phyloP scores from a whole-genome alignment of 2,888 invertebrate genomes.

The Polymixis lichenea region DNA sequence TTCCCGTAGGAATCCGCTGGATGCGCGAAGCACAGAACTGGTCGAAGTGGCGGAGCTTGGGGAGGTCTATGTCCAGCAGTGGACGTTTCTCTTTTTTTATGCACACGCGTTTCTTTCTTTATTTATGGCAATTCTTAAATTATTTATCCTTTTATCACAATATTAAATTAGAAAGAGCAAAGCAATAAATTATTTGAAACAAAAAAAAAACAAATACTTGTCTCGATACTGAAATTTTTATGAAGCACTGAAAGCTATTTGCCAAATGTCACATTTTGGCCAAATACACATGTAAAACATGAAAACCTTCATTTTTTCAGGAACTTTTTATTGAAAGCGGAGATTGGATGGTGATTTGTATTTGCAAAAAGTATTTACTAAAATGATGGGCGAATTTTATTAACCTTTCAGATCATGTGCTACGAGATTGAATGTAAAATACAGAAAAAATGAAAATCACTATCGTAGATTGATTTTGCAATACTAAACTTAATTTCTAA shows the following conservation, averaged over 20 bases:
- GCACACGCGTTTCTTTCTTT: no score
- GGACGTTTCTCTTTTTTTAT: no score
- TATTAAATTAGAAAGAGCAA: background rate
- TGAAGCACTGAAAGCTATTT: background rate
- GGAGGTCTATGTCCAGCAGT: no score
- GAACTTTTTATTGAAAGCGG: constrained; percentile 26
- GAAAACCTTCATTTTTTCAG: background rate
- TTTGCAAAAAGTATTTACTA: constrained; percentile 17
- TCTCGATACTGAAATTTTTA: background rate
- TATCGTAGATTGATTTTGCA: constrained; percentile 40
- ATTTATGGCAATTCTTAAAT: no score
- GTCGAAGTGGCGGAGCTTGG: no score
- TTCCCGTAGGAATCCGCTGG: background rate
- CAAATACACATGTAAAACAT: background rate
- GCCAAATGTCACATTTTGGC: background rate
- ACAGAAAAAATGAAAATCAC: constrained; percentile 3
- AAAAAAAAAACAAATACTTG: background rate
- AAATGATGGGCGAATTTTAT: constrained; percentile 9
- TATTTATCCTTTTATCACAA: background rate
- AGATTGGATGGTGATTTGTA: constrained; percentile 21
- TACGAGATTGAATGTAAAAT: constrained; percentile 21
- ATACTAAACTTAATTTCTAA: constrained; percentile 1
- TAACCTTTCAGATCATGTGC: background rate
- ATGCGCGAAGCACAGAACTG: background rate
- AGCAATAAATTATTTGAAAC: background rate